Evolutionary conservation across 1,140 invertebrate species (phyloP), one percentile per base, ranked within the genome.

Genomic region (Kradibia gibbosae): DNA sequence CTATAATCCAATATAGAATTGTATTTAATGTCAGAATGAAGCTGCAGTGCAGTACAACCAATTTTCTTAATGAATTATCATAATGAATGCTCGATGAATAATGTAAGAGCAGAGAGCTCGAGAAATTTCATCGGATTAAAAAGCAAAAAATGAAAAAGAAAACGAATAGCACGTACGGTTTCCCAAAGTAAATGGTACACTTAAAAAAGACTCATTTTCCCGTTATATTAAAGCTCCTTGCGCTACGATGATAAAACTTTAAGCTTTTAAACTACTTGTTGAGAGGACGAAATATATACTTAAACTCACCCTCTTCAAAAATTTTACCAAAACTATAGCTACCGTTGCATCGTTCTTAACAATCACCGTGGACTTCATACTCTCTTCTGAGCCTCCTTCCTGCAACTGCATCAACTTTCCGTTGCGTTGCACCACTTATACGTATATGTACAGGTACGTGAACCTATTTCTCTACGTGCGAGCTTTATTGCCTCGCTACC

Each of bases 401-500:
- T 78, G 36, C 76, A 81, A 89, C 86, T 87, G 86, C 83, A 83
- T 74, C 55, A 36, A 80, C 34, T 84, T 83, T 80, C 81, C 73
- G 73, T 71, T 70, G 57, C 55, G 78, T 74, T 55, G 82, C 83
- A 84, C 82, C 86, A 88, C 86, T 88, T 89, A 87, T 89, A 88
- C 73, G 83, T 71, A 67, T 55, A 45, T 81, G 25, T 70, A 42
- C 75, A 71, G 72, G 70, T 83, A 84, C 80, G 81, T 65, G 78
- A 74, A 74, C 74, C 83, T 84, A 86, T 88, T 87, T 80, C 57
- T 65, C 81, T 79, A 48, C 71, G 48, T 53, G 42, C 73, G 70
- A 87, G 77, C 82, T 88, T 88, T 88, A 88, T 87, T 88, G 82
- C 86, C 78, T 67, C 71, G 78, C 39, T 15, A 22, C 45, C 31